Evolutionary conservation across 2,797 vertebrate species (phyloP), one percentile per base, ranked within the genome.

Genomic region (Amniataba percoides): DNA sequence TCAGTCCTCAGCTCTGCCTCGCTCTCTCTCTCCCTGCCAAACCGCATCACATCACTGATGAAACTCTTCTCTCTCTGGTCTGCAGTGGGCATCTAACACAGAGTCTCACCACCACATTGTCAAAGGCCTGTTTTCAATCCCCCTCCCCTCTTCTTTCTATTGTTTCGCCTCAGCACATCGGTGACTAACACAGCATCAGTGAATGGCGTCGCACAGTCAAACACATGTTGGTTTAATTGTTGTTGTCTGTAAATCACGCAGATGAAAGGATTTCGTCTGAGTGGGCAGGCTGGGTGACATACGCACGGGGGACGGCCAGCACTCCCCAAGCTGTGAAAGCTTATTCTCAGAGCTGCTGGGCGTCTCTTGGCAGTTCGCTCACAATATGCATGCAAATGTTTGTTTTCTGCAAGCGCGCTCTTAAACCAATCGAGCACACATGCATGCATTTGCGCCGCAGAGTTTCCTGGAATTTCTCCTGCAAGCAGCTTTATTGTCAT

Each of bases 31-130:
- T 42, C 67, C 8, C 18, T 72, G 83, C 82, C 89, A 93, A 77
- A 85, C 76, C 69, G 42, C 88, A 91, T 88, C 83, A 80, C 77
- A 84, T 88, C 85, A 77, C 57, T 34, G 74, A 74, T 82, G 49
- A 84, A 84, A 77, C 39, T 49, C 72, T 70, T 25, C 14, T 82
- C 69, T 46, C 70, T 53, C 53, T 69, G 65, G 21, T 59, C 56
- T 75, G 71, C 51, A 56, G 68, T 40, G 62, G n/a, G 60, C 57
- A 52, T 77, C 68, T 39, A 59, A 77, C 73, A 58, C 77, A 67
- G 34, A 81, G 69, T 75, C 69, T 61, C 43, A 79, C 71, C 76
- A 64, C 74, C 60, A 19, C 21, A 59, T 63, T 69, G 71, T 83
- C 78, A 65, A 81, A 58, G 15, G 49, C 53, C 60, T 3, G 51